A percentile compares a stretch with the other conserved stretches of the same genome.
phyloP scores from a whole-genome alignment of 2,113 vertebrate species.

The Siniperca knerii region DNA sequence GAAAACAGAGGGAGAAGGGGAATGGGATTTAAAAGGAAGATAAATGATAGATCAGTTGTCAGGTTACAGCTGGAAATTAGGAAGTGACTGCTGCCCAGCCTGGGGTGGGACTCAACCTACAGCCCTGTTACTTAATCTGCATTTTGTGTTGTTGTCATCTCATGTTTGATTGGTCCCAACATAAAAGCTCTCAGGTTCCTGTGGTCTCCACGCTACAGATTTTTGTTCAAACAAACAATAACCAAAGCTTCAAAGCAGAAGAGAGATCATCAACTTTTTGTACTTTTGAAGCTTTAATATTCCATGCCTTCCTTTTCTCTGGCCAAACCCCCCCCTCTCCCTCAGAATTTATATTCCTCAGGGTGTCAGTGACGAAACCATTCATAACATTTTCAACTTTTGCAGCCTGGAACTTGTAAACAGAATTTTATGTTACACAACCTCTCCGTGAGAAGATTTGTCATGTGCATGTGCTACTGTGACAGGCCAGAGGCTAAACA shows the following conservation, averaged over 20 bases:
- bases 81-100: slow-evolving; percentile 14
- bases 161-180: slow-evolving; percentile 50
- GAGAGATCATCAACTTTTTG: neutral
- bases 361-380: neutral
- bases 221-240: slow-evolving; percentile 60
- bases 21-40: neutral
- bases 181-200: slow-evolving; percentile 58
- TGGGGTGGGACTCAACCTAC: slow-evolving; percentile 20
- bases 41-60: slow-evolving; percentile 9
- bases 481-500: neutral
- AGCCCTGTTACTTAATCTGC: slow-evolving; percentile 1
- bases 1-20: neutral
- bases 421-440: neutral
- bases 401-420: neutral
- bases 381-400: neutral
- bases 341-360: neutral
- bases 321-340: neutral
- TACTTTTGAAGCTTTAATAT: neutral
- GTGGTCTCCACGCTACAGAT: slow-evolving; percentile 26
- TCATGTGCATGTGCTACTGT: slow-evolving; percentile 2
- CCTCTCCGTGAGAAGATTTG: neutral
- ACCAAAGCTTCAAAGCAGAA: slow-evolving; percentile 54
- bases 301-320: neutral
- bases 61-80: slow-evolving; percentile 26
- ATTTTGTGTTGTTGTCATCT: slow-evolving; percentile 60